Evolutionary conservation across 2,113 vertebrate species (phyloP), one percentile per base, ranked within the genome.

Genomic region (Electrona antarctica): DNA sequence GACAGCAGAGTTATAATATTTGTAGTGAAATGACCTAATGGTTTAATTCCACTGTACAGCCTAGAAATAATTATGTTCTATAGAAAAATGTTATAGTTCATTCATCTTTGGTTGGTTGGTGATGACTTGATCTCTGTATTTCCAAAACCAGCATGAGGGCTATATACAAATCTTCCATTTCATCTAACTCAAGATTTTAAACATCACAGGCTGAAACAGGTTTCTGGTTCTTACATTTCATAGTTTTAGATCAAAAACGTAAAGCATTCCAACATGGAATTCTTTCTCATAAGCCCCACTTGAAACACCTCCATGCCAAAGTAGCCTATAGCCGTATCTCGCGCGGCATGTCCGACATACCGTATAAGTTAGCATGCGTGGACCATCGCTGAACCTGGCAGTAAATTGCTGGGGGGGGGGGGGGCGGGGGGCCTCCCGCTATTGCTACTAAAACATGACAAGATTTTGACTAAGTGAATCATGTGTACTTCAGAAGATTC

Each of bases 121-220:
- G 77, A 41, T 74, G 78, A 78, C 0, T 33, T 74, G 80, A 78
- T 88, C 77, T 90, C 74, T 87, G 82, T 80, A 80, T 88, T 77
- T 77, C 74, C 47, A 64, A 64, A 88, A 87, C 82, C 85, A 81
- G 87, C 80, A 86, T 89, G 82, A 80, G 82, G 83, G 86, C 79
- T 67, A n/a, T n/a, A n/a, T n/a, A 62, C 67, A 73, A 85, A 91
- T 86, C 85, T 83, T 69, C 72, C 79, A 69, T 51, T 73, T 87
- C 71, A 87, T 90, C 84, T 83, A 60, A 48, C 64, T 54, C 14
- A 69, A 69, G 51, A 13, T 54, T 61, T 77, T 64, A 72, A 21
- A 70, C 41, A 74, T 58, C 70, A 67, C 85, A 90, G 75, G 87
- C 87, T 65, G 66, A 84, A 89, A 88, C 87, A 89, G 73, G 87